Evolutionary conservation across 2,888 invertebrate species (phyloP), one percentile per base, ranked within the genome.

Genomic region (Sialis lutaria): DNA sequence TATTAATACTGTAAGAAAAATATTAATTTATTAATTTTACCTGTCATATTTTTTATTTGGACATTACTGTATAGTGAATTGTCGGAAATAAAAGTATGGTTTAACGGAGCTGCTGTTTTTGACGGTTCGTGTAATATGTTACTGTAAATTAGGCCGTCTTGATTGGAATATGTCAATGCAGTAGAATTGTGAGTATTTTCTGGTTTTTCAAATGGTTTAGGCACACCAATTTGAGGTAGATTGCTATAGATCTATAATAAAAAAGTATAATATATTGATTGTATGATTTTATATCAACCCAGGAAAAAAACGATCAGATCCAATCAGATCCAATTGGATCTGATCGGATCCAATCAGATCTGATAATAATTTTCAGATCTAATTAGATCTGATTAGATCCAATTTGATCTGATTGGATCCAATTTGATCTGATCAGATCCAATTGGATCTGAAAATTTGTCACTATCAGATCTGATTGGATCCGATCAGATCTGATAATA

Each of bases 51-150:
- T 42, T 42, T 42, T 13, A 42, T 42, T 13, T 42, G 56, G 31
- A 78, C 59, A 58, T 80, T 80, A 51, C 75, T 75, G 56, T 81
- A 81, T 34, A 77, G 69, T 47, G 67, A 62, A 52, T 67, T 68
- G 13, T 44, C 42, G 22, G 46, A 40, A 40, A 8, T 9, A 12
- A 40, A 9, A 13, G 40, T 40, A 35, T 9, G n/a, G 22, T 40
- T 40, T 6, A 12, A 13, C n/a, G 30, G 10, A 35, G 34, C 9
- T 6, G 42, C 9, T 47, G 59, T 10, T 58, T 63, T 56, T 58
- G 67, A 47, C 10, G 64, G 58, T 42, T 69, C 67, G 62, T 72
- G 70, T 33, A 69, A 63, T 51, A 73, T 64, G 53, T 74, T 74
- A 50, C 69, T 70, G 53, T 72, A 73, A 49, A 72, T 67, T 51